These are phyloP conservation scores for Rhipidura dahli DNA, from an alignment of 2,113 vertebrate genomes.

Conservation along the genomic window DNA sequence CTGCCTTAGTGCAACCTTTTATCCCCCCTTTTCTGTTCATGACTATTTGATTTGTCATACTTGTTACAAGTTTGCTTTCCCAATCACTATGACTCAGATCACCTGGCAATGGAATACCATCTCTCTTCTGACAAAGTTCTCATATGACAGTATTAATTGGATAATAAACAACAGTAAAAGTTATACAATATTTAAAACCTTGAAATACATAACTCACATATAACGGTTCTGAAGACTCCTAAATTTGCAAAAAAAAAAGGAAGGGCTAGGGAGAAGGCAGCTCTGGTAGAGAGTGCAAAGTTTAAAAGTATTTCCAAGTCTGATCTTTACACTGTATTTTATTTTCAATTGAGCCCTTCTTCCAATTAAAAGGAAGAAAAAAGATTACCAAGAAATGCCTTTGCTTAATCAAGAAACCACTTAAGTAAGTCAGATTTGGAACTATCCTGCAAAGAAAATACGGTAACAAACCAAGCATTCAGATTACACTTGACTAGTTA, in stretches of 20 bases:
- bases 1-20: background rate
- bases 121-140: background rate
- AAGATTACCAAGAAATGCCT: background rate
- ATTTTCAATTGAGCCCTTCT: background rate
- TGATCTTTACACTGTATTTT: background rate
- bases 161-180: background rate
- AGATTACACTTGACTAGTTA: background rate
- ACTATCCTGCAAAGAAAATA: background rate
- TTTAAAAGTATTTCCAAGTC: background rate
- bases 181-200: background rate
- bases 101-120: background rate
- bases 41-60: background rate
- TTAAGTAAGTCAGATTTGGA: background rate
- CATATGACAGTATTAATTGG: background rate
- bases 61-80: background rate
- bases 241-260: background rate
- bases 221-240: background rate
- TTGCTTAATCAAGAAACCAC: background rate
- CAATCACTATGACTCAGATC: background rate
- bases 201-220: background rate
- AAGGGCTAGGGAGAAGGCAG: background rate
- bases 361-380: background rate
- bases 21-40: rapidly evolving
- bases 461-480: background rate
- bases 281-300: background rate